Evolutionary conservation across 1,140 invertebrate species (phyloP).

Genomic region (Zaprionus inermis): DNA sequence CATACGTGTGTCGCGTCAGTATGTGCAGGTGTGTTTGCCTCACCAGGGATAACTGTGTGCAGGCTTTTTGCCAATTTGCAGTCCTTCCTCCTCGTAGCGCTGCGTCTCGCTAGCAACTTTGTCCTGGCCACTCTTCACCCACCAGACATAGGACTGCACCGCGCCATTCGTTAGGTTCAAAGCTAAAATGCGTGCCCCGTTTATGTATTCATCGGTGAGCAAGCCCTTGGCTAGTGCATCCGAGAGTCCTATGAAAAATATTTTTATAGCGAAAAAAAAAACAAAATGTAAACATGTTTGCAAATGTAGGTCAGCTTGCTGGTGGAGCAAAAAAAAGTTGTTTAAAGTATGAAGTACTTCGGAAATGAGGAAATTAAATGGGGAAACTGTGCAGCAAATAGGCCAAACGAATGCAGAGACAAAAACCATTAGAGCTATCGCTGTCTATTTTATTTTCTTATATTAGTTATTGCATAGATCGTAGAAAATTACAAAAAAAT

Average conservation of each 20-base stretch:
- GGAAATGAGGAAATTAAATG: constrained; percentile 40
- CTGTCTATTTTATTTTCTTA: not conserved
- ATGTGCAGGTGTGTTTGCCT: constrained; percentile 14
- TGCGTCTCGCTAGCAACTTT: constrained; percentile 84
- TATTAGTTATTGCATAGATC: not conserved
- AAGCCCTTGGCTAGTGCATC: constrained; percentile 87
- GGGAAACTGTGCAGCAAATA: constrained; percentile 5
- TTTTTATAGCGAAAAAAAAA: constrained; percentile 12
- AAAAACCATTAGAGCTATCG: not conserved
- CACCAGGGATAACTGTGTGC: constrained; percentile 86
- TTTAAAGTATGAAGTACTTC: constrained; percentile 8
- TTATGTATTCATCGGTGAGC: constrained; percentile 85
- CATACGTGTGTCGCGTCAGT: not conserved
- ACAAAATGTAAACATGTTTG: not conserved
- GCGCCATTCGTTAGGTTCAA: constrained; percentile 87
- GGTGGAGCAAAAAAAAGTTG: constrained; percentile 6
- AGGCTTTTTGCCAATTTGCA: constrained; percentile 85
- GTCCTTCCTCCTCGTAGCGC: constrained; percentile 84
- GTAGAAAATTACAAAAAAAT: not conserved
- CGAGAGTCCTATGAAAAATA: constrained; percentile 84
- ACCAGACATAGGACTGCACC: constrained; percentile 86
- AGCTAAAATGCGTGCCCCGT: constrained; percentile 86
- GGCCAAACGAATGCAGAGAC: not conserved
- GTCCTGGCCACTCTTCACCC: constrained; percentile 84
- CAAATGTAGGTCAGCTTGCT: constrained; percentile 33